Evolutionary conservation across 2,113 vertebrate species (phyloP), one percentile per base, ranked within the genome.

Genomic region (Nothocercus nigrocapillus): DNA sequence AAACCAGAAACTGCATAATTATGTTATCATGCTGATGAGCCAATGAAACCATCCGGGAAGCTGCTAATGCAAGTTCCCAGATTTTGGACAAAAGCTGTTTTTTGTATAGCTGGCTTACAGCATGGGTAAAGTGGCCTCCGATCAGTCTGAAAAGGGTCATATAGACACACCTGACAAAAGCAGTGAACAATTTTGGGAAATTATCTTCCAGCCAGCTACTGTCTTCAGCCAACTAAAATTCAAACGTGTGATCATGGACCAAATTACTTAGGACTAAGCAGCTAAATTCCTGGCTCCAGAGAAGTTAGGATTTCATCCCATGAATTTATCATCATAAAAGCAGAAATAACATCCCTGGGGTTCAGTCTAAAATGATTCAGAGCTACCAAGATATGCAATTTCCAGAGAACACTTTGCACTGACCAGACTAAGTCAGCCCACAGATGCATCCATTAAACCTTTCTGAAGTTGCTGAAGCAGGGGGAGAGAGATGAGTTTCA

Each of bases 231-330:
- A 81, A 80, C 53, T 77, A 69, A 30, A 54, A 75, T 54, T 62
- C 64, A 78, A 85, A 85, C 64, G 51, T 7, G 61, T 38, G 19
- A 85, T 59, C 54, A 42, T 38, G 54, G 85, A 87, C 70, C 25
- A 91, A 84, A 85, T 89, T 73, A 80, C 45, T 49, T 80, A 34
- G 61, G 32, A 47, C 68, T 88, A 82, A 88, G 75, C 27, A 81
- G 75, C 75, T 77, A 66, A 89, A 83, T 59, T 75, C 73, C 68
- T 88, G 40, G 12, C 54, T 93, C 61, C 38, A 76, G 47, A 81
- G 54, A 95, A 85, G 93, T 51, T 63, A 86, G 38, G 56, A 90
- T 91, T 91, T 93, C 61, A 72, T 47, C 25, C 34, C n/a, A 3
- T 64, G 45, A 83, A 81, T 67, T 64, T 44, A 36, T 51, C 44